These are phyloP conservation scores for Chlorospingus semifuscus DNA, from an alignment of 2,797 vertebrate genomes.

Conservation along the genomic window DNA sequence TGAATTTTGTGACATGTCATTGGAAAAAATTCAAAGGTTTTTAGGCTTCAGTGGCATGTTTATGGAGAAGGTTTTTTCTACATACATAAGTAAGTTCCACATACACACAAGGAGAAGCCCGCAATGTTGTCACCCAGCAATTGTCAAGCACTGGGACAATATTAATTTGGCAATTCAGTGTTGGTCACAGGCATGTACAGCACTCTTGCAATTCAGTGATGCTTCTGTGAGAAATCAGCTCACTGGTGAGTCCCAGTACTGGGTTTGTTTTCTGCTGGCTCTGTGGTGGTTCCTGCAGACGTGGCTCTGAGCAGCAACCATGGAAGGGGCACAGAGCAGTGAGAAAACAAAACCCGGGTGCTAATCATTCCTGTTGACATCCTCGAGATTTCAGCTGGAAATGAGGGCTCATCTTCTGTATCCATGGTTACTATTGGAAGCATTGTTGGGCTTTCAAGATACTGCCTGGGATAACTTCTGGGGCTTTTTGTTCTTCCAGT, in stretches of 20 bases:
- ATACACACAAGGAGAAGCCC: not conserved
- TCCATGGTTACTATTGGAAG: not conserved
- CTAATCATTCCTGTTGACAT: not conserved
- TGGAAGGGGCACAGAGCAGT: fast-evolving
- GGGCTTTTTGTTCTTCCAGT: not conserved
- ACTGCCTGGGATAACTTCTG: not conserved
- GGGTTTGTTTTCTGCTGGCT: not conserved
- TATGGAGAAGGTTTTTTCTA: not conserved
- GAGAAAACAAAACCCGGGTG: not conserved
- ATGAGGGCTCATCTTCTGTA: not conserved
- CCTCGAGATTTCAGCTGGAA: not conserved
- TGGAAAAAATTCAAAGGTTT: not conserved
- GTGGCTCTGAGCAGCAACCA: not conserved
- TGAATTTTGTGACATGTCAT: not conserved
- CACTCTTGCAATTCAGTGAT: not conserved
- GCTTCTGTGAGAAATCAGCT: not conserved
- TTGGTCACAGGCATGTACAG: not conserved
- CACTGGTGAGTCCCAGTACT: fast-evolving
- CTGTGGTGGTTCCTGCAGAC: not conserved
- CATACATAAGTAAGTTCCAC: not conserved
- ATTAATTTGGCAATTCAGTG: not conserved
- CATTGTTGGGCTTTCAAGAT: not conserved
- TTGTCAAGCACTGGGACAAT: not conserved
- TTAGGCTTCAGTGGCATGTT: not conserved
- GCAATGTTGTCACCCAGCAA: not conserved